A percentile compares a stretch with the other conserved stretches of the same genome.
phyloP scores from a whole-genome alignment of 2,113 vertebrate species.

The Bujurquina vittata region DNA sequence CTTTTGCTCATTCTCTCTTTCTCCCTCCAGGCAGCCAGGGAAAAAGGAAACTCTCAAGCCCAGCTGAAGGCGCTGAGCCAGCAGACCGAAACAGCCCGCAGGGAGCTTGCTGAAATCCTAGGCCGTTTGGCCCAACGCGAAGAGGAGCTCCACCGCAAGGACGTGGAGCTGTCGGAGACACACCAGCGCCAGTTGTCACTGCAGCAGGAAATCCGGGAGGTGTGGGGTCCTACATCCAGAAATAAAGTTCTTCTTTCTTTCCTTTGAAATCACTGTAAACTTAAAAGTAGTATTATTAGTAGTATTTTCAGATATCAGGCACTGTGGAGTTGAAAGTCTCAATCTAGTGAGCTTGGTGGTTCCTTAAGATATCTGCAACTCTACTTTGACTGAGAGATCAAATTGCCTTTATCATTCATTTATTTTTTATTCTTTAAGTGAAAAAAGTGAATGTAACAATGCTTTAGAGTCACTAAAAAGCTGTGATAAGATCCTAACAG shows the following conservation, averaged over 20 bases:
- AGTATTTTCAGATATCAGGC: background rate
- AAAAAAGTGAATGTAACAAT: background rate
- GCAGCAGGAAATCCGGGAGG: slow-evolving; percentile 85
- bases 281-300: background rate
- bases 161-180: slow-evolving; percentile 84
- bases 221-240: slow-evolving; percentile 36
- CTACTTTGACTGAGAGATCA: background rate
- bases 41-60: slow-evolving; percentile 84
- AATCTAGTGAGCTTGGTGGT: background rate
- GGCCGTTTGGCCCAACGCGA: slow-evolving; percentile 87
- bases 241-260: background rate
- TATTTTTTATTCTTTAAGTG: background rate
- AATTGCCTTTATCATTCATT: slow-evolving; percentile 5
- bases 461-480: background rate
- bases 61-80: slow-evolving; percentile 85
- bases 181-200: slow-evolving; percentile 81
- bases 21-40: slow-evolving; percentile 81
- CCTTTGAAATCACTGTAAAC: slow-evolving; percentile 2
- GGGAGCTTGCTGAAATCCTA: slow-evolving; percentile 87
- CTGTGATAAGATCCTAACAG: slow-evolving; percentile 20
- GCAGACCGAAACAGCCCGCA: slow-evolving; percentile 85
- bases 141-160: slow-evolving; percentile 86
- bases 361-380: background rate
- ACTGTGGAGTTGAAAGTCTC: background rate
- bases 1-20: background rate